Evolutionary conservation across 2,113 vertebrate species (phyloP), one percentile per base, ranked within the genome.

Genomic region (Oriolus oriolus): DNA sequence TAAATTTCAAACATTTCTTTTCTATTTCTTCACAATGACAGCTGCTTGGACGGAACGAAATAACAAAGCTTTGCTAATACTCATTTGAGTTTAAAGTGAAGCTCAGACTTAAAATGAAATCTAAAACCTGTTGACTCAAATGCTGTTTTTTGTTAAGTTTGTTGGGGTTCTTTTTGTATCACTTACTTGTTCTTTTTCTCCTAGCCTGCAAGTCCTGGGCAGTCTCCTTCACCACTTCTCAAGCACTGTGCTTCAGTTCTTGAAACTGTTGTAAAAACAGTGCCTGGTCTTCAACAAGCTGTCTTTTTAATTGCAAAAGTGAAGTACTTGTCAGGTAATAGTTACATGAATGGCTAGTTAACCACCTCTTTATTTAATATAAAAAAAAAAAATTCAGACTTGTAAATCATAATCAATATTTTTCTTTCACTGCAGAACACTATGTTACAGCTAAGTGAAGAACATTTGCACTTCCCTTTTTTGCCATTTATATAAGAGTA

Each of bases 231-330:
- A 82, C 98, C 98, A 13, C 97, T 99, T 95, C 98, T 99, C 33
- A 98, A 98, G 90, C 98, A 98, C 45, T 99, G 99, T 87, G 95
- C 98, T 75, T 99, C 98, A 35, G 95, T 99, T 86, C 97, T 99
- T 90, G 99, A 99, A 80, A 99, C 98, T 2, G 96, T 99, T 73
- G 98, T 99, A 63, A 99, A 99, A 96, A 98, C 98, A 27, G 98
- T 98, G 11, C 99, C 99, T 52, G 99, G 99, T 94, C 98, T 99
- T 88, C 97, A 98, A 31, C 98, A 99, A 96, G 99, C 98, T 26
- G 88, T 99, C 57, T 99, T 98, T 88, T 95, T 99, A 65, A 97
- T 98, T 81, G 99, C 99, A 88, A 99, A 99, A 98, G 99, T 99
- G 94, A 98, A 98, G 89, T 99, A 99, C 92, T 98, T 98, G 92